phyloP scores from a whole-genome alignment of 2,797 vertebrate species.

The Dipus sagitta region DNA sequence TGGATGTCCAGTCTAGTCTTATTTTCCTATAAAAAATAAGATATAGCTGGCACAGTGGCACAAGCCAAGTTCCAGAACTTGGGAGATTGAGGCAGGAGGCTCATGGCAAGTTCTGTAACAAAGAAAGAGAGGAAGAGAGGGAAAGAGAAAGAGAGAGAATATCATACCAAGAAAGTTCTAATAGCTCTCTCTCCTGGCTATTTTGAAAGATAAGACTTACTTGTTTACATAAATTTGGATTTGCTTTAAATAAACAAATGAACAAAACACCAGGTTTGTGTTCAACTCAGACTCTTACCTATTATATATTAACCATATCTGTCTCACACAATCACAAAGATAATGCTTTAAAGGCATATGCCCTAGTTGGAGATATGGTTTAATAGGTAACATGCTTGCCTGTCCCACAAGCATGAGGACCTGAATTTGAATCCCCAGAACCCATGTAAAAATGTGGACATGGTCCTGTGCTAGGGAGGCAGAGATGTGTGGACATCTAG shows the following conservation, averaged over 20 bases:
- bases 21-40: constrained; percentile 22
- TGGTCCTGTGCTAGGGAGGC: too few relatives aligned
- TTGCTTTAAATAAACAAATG: constrained; percentile 47
- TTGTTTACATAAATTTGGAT: constrained; percentile 32
- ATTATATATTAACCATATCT: neutral
- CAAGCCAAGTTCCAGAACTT: neutral
- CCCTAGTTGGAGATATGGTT: neutral
- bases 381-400: too few relatives aligned
- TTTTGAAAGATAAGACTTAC: constrained; percentile 29
- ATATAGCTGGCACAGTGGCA: neutral
- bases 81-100: too few relatives aligned
- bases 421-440: too few relatives aligned
- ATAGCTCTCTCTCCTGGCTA: neutral
- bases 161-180: constrained; percentile 13
- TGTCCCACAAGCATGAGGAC: too few relatives aligned
- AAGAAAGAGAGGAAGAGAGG: neutral
- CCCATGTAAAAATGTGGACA: too few relatives aligned
- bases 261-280: neutral
- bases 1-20: constrained; percentile 20
- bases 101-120: neutral
- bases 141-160: neutral
- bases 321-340: too few relatives aligned
- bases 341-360: neutral
- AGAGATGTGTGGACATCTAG: too few relatives aligned
- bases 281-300: neutral